Evolutionary conservation across 2,797 vertebrate genomes (phyloP).

Genomic region (Cynodonichthys magdalenae): DNA sequence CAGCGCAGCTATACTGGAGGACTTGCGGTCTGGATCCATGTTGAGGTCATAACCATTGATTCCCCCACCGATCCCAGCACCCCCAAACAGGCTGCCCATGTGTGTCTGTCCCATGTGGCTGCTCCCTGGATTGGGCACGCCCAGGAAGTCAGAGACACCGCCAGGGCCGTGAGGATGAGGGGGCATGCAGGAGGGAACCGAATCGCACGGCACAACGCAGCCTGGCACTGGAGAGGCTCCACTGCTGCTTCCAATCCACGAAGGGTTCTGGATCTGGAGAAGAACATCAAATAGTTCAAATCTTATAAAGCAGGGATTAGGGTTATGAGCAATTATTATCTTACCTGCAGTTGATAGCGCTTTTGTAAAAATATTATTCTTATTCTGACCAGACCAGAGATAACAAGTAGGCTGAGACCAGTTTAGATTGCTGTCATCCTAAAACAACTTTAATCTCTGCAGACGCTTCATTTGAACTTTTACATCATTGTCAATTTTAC

Average conservation of each 20-base stretch:
- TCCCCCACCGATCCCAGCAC: constrained; percentile 85
- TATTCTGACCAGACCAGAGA: too few relatives aligned
- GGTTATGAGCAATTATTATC: too few relatives aligned
- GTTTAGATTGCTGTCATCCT: too few relatives aligned
- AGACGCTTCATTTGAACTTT: too few relatives aligned
- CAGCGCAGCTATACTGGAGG: constrained; percentile 96
- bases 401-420: too few relatives aligned
- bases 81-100: constrained; percentile 94
- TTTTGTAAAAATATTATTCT: too few relatives aligned
- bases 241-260: constrained; percentile 93
- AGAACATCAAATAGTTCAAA: neutral
- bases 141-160: constrained; percentile 93
- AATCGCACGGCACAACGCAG: constrained; percentile 95
- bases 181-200: constrained; percentile 96
- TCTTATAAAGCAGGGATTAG: too few relatives aligned
- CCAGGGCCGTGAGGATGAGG: constrained; percentile 91
- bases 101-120: constrained; percentile 97
- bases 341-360: too few relatives aligned
- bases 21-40: constrained; percentile 97
- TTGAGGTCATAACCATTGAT: constrained; percentile 97
- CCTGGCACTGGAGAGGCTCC: constrained; percentile 92
- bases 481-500: too few relatives aligned
- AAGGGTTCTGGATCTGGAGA: constrained; percentile 95
- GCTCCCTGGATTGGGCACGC: constrained; percentile 86
- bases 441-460: too few relatives aligned